A percentile compares a stretch with the other conserved stretches of the same genome.
Conservation (phyloP, 1,140 invertebrate species). For the Vollenhovia emeryi region DNA sequence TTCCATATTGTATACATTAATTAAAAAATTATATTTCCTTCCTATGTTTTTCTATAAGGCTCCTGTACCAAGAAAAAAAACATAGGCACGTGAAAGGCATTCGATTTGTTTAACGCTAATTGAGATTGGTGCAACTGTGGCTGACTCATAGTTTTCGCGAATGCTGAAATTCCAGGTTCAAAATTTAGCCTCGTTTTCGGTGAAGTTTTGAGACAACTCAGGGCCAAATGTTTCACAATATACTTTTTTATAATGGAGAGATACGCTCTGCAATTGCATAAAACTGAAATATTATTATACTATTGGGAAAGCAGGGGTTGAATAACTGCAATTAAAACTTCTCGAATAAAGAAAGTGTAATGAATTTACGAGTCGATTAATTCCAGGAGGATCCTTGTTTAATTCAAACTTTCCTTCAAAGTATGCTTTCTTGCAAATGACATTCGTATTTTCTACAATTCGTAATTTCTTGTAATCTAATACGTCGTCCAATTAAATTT, state of each 20-base stretch:
- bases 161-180: conserved; percentile 5
- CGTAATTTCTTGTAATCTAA: neutral
- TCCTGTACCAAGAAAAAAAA: neutral
- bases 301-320: neutral
- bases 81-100: neutral
- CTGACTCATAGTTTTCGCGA: neutral
- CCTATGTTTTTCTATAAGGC: neutral
- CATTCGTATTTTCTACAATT: neutral
- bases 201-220: conserved; percentile 56
- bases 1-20: neutral
- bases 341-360: conserved; percentile 39
- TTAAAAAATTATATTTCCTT: neutral
- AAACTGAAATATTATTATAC: conserved; percentile 35
- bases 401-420: neutral
- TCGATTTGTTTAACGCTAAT: neutral
- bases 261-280: conserved; percentile 42
- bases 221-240: conserved; percentile 48
- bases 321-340: conserved; percentile 41
- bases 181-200: conserved; percentile 1
- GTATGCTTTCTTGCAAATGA: neutral
- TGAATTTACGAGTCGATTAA: conserved; percentile 31
- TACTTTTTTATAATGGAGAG: conserved; percentile 56
- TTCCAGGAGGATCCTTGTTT: neutral
- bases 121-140: neutral
- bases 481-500: neutral